Percentiles rank a stretch among this genome's conserved stretches.
These are phyloP conservation scores for Dolichoris vasculosae DNA, from an alignment of 1,140 invertebrate species.

Conservation along the genomic window DNA sequence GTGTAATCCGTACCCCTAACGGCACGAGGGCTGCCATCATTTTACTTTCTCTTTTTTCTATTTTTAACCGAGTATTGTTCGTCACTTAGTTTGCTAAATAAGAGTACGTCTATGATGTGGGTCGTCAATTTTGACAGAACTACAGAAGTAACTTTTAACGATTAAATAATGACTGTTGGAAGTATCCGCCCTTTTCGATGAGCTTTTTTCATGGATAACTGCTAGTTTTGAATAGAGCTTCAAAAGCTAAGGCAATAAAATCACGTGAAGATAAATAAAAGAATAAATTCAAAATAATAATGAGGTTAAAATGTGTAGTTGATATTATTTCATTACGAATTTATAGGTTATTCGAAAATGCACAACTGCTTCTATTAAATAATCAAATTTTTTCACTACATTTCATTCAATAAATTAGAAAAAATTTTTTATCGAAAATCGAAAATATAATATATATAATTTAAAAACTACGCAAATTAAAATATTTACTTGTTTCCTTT, in stretches of 20 bases:
- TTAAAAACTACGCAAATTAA: no score
- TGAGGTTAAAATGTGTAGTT: no score
- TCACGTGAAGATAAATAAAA: not conserved
- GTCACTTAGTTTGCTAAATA: not conserved
- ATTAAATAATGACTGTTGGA: not conserved
- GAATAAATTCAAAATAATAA: no score
- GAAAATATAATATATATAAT: no score
- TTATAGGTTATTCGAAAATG: no score
- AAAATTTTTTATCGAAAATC: no score
- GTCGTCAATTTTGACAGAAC: not conserved
- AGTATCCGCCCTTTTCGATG: not conserved
- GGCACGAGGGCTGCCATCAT: not conserved
- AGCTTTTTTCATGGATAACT: not conserved
- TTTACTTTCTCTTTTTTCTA: not conserved
- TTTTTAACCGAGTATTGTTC: constrained; percentile 3
- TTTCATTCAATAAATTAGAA: no score
- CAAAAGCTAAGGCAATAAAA: not conserved
- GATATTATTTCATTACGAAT: no score
- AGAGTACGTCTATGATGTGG: not conserved
- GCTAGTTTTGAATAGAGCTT: not conserved
- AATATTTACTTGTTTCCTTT: no score
- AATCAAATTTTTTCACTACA: no score
- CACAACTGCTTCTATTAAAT: no score
- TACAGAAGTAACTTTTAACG: not conserved
- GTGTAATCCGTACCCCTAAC: not conserved